Evolutionary conservation across 2,888 invertebrate species (phyloP), one percentile per base, ranked within the genome.

Genomic region (Arrhopalites spinosus): DNA sequence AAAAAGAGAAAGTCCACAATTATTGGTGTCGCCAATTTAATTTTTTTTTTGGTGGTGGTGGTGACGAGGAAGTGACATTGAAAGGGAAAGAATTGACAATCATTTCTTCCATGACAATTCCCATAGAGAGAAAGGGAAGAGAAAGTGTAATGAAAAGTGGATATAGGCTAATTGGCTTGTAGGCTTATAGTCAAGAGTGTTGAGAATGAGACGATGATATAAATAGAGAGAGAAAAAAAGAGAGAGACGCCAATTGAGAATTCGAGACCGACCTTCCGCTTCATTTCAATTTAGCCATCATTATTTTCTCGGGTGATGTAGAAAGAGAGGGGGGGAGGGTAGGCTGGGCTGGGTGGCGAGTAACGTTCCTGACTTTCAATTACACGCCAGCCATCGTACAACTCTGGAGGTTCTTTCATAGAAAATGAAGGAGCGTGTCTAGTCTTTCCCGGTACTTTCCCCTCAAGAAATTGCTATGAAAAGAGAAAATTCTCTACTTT

Each of bases 271-370:
- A 50, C 53, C 13, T 69, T 69, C 69, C 69, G 53, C 53, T 69
- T 69, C 69, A 69, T 69, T 69, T 53, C 69, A 69, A 69, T 69
- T 69, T 69, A 25, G 59, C 23, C 59, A 59, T 59, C 59, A 59
- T 59, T 59, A 59, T 59, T 59, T 59, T 59, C 3, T 36, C 36
- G 36, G 27, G 27, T 15, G 20, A 50, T 50, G 50, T 50, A 50
- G 2, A 36, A 3, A 36, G 5, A 36, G 5, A 36, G 25, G 20
- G 3, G 59, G 25, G 20, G 27, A 27, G 5, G 3, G 8, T n/a
- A 15, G n/a, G n/a, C 15, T 5, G 50, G 5, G 3, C 17, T n/a
- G 50, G n/a, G n/a, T 50, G 50, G 50, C 50, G 50, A 50, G 50
- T 50, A 50, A 50, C 50, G 8, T 50, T 50, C 50, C 50, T 50